Evolutionary conservation across 2,113 vertebrate genomes (phyloP).

Genomic region (Laticauda laticaudata): DNA sequence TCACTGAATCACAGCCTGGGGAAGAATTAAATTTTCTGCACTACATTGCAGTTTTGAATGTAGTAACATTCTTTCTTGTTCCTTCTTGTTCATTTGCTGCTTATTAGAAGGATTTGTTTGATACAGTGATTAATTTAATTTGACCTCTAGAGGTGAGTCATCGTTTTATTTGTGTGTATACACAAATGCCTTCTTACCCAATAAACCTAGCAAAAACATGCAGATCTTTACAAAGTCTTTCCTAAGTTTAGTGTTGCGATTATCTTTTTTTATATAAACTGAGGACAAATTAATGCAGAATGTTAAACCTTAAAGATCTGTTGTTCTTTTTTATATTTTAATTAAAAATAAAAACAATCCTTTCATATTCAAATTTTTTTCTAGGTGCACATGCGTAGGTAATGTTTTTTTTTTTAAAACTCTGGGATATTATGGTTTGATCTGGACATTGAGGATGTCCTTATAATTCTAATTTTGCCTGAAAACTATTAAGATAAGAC

Average conservation of each 20-base stretch:
- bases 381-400: background rate
- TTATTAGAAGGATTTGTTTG: background rate
- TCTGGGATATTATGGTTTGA: background rate
- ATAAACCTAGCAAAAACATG: background rate
- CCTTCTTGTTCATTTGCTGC: background rate
- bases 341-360: conserved; percentile 21
- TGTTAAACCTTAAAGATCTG: background rate
- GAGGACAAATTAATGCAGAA: background rate
- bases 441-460: background rate
- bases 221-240: background rate
- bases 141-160: background rate
- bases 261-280: background rate
- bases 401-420: background rate
- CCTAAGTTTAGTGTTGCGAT: background rate
- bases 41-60: background rate
- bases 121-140: background rate
- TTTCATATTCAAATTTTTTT: background rate
- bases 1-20: background rate
- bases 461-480: background rate
- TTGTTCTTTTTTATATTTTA: background rate
- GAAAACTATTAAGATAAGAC: background rate
- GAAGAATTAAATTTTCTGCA: background rate
- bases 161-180: background rate
- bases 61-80: background rate
- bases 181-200: background rate